Conservation (phyloP, 2,113 vertebrate genomes). For the Diadophis punctatus region DNA sequence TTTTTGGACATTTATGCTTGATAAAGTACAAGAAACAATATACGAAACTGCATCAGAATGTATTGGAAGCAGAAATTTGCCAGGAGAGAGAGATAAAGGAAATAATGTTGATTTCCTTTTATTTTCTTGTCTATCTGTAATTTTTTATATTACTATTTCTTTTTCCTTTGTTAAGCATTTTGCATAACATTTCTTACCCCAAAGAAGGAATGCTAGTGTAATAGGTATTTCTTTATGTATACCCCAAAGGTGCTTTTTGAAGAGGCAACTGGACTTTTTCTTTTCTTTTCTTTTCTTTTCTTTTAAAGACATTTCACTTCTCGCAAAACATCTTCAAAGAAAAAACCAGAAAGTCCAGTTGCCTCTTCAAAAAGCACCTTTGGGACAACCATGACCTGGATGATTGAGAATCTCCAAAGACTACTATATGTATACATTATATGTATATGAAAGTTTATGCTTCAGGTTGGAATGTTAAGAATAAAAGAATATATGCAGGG, state of each 20-base stretch:
- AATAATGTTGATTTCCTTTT: not conserved
- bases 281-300: too few species aligned
- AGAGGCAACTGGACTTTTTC: too few species aligned
- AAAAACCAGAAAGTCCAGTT: too few species aligned
- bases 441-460: not conserved
- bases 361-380: too few species aligned
- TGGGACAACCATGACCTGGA: too few species aligned
- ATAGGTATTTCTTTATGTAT: not conserved
- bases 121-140: not conserved
- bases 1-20: not conserved
- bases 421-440: not conserved
- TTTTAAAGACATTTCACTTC: too few species aligned
- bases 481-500: not conserved
- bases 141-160: not conserved
- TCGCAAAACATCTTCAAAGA: too few species aligned
- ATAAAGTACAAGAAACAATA: not conserved
- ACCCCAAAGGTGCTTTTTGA: too few species aligned
- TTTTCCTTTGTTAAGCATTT: not conserved
- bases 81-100: not conserved
- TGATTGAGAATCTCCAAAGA: too few species aligned
- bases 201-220: not conserved
- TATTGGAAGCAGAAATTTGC: not conserved
- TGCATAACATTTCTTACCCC: not conserved
- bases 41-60: not conserved
- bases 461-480: not conserved